A percentile compares a stretch with the other conserved stretches of the same genome.
Conservation (phyloP, 2,888 invertebrate species). For the Colostygia pectinataria region DNA sequence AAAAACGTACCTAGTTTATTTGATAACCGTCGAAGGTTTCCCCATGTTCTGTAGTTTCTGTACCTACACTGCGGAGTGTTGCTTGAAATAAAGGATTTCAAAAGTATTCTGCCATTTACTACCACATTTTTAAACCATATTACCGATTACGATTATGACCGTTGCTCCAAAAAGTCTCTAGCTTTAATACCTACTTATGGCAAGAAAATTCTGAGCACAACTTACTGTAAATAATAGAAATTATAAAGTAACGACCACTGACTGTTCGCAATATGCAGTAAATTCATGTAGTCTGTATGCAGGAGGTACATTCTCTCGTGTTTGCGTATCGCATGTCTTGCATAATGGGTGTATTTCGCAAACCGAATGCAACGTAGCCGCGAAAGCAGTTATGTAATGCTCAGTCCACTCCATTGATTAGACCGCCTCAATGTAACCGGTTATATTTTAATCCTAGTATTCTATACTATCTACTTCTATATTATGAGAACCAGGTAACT, state of each 20-base stretch:
- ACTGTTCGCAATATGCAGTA: slow-evolving; percentile 20
- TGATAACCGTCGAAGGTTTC: slow-evolving; percentile 1
- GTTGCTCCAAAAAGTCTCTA: not conserved
- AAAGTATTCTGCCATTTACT: too few species aligned
- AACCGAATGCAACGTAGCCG: slow-evolving; percentile 59
- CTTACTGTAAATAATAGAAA: not conserved
- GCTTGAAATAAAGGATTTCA: too few species aligned
- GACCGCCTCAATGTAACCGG: slow-evolving; percentile 66
- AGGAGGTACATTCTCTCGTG: slow-evolving; percentile 55
- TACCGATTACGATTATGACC: too few species aligned
- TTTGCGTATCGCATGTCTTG: slow-evolving; percentile 67
- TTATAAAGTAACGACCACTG: slow-evolving; percentile 4
- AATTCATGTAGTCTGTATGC: slow-evolving; percentile 18
- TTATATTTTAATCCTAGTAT: slow-evolving; percentile 64
- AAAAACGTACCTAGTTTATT: slow-evolving; percentile 7
- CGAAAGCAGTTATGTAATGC: slow-evolving; percentile 77
- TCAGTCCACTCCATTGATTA: slow-evolving; percentile 72
- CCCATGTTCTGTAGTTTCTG: too few species aligned
- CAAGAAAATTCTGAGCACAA: not conserved
- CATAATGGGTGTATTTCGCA: slow-evolving; percentile 73
- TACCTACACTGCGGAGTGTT: too few species aligned
- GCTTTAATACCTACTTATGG: not conserved
- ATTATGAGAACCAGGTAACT: slow-evolving; percentile 9
- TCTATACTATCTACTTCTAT: slow-evolving; percentile 33
- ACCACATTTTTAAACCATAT: too few species aligned